Conservation (phyloP, 64 coral and sea anemone species). For the Dendronephthya gigantea region DNA sequence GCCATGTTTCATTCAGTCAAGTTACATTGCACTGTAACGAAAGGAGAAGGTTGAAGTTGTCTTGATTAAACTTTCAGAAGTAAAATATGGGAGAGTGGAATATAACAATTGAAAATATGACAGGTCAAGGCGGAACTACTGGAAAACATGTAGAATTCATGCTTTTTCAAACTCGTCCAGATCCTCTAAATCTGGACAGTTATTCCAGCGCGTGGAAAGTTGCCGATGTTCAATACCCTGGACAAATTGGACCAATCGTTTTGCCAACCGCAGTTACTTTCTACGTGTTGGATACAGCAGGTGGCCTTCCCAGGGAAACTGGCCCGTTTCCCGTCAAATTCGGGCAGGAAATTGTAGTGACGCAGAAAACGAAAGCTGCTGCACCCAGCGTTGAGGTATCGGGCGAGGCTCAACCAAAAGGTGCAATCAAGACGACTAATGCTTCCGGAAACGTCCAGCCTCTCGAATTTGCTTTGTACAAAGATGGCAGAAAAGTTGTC, state of each 20-base stretch:
- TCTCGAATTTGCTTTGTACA: conserved; percentile 29
- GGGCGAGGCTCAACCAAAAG: background rate
- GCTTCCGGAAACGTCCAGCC: conserved; percentile 17
- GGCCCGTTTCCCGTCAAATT: conserved; percentile 27
- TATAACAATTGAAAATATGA: background rate
- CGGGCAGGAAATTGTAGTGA: conserved; percentile 20
- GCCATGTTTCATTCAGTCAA: no score
- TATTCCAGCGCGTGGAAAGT: background rate
- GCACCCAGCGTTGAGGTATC: background rate
- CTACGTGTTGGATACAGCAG: conserved; percentile 17
- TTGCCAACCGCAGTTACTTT: conserved; percentile 19
- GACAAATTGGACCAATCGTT: conserved; percentile 16
- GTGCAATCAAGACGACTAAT: conserved; percentile 26
- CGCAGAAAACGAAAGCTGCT: conserved; percentile 14
- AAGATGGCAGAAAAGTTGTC: conserved; percentile 22
- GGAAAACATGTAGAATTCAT: background rate
- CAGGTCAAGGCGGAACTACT: background rate
- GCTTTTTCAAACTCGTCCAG: background rate
- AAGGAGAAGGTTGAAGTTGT: no score
- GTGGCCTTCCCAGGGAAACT: background rate
- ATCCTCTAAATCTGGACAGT: background rate
- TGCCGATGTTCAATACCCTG: background rate
- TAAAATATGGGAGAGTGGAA: conserved; percentile 11
- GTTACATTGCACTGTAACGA: no score
- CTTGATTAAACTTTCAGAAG: no score